Evolutionary conservation across 2,113 vertebrate species (phyloP).

Genomic region (Coracopsis vasa): DNA sequence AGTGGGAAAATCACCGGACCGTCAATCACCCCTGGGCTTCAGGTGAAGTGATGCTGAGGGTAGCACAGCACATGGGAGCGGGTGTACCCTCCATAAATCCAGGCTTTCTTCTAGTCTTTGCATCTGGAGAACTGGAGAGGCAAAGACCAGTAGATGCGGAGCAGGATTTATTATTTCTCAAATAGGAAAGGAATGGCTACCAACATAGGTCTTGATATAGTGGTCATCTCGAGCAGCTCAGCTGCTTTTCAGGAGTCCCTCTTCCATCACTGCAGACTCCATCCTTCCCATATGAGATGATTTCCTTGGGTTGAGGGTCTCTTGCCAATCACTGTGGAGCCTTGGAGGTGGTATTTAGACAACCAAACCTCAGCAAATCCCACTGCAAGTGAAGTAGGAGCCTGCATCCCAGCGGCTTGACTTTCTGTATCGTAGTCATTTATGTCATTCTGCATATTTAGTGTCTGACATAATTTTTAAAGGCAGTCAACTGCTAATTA

Average conservation of each 20-base stretch:
- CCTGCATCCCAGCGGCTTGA: not conserved
- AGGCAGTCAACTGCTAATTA: not conserved
- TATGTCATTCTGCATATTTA: not conserved
- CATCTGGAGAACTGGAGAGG: not conserved
- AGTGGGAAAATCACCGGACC: not conserved
- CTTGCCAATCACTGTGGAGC: not conserved
- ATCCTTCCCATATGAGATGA: not conserved
- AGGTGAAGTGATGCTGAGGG: rapidly evolving
- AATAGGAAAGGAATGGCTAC: not conserved
- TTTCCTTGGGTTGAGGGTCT: not conserved
- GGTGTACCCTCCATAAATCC: not conserved
- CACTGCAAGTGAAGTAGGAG: not conserved
- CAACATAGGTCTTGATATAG: rapidly evolving
- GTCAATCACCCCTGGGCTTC: not conserved
- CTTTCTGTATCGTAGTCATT: not conserved
- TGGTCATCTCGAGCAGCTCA: rapidly evolving
- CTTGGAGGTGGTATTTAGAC: not conserved
- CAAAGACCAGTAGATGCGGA: not conserved
- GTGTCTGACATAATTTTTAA: not conserved
- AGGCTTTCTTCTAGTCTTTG: not conserved
- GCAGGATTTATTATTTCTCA: not conserved
- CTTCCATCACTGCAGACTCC: not conserved
- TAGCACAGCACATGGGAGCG: rapidly evolving
- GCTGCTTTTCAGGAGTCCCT: not conserved
- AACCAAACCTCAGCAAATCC: not conserved